phyloP scores from a whole-genome alignment of 1,140 invertebrate genomes.

The Brachionus koreanus region DNA sequence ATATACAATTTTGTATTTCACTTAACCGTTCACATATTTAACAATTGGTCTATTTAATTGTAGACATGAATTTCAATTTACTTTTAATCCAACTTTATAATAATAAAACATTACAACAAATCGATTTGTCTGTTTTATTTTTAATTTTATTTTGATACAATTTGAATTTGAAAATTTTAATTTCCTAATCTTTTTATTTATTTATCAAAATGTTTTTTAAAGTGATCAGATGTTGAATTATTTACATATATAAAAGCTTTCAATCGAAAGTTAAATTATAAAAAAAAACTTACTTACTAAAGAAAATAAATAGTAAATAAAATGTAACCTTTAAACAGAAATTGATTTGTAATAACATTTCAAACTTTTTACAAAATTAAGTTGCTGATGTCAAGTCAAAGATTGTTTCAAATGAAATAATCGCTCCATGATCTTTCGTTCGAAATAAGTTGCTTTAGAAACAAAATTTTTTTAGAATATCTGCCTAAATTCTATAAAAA shows the following conservation, averaged over 20 bases:
- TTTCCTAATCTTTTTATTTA: too few relatives aligned
- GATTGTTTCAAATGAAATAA: neutral
- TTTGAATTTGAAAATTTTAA: too few relatives aligned
- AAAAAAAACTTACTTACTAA: too few relatives aligned
- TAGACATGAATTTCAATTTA: neutral
- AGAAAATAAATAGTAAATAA: too few relatives aligned
- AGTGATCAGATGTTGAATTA: too few relatives aligned
- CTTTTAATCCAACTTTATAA: constrained; percentile 17
- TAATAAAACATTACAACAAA: constrained; percentile 6
- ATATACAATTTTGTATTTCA: neutral
- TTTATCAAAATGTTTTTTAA: too few relatives aligned
- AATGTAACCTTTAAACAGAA: too few relatives aligned
- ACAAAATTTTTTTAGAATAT: neutral
- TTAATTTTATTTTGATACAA: too few relatives aligned
- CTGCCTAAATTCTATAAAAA: neutral
- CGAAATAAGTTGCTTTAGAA: constrained; percentile 22
- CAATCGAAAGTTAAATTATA: too few relatives aligned
- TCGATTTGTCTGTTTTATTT: neutral
- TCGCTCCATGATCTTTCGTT: neutral
- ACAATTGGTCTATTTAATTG: neutral
- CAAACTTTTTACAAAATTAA: neutral
- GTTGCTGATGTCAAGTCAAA: constrained; percentile 3
- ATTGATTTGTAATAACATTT: too few relatives aligned
- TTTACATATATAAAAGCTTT: too few relatives aligned
- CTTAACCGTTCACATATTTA: constrained; percentile 8